Evolutionary conservation across 1,140 invertebrate species (phyloP).

Genomic region (Lordiphosa collinella): DNA sequence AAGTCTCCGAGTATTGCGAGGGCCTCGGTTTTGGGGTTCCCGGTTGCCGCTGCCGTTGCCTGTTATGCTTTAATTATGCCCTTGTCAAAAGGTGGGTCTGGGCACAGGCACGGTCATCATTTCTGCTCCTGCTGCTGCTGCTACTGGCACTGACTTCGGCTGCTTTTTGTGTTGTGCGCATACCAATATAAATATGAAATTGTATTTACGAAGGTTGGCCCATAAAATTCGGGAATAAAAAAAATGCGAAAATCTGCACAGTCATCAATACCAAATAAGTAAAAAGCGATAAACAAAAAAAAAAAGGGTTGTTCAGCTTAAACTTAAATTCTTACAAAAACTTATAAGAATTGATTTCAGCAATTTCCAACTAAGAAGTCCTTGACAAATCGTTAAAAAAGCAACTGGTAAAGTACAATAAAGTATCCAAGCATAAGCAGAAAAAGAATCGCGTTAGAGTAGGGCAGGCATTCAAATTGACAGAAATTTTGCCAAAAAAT

Average conservation of each 20-base stretch:
- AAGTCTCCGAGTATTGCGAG: conserved; percentile 1
- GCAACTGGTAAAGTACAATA: too few species aligned
- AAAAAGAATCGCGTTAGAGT: too few species aligned
- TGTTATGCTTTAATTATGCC: conserved; percentile 75
- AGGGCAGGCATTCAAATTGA: too few species aligned
- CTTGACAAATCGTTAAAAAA: too few species aligned
- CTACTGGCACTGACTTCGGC: conserved; percentile 16
- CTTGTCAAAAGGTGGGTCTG: conserved; percentile 69
- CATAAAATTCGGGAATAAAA: conserved; percentile 38
- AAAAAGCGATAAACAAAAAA: too few species aligned
- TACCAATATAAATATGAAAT: conserved; percentile 37
- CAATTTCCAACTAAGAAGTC: too few species aligned
- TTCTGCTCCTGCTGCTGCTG: conserved; percentile 21
- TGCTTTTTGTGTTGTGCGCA: conserved; percentile 32
- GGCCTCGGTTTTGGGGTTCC: conserved; percentile 2
- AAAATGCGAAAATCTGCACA: conserved; percentile 33
- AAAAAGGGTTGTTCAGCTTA: not conserved
- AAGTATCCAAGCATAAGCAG: too few species aligned
- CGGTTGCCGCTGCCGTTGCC: conserved; percentile 15
- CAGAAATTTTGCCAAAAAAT: too few species aligned
- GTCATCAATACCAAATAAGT: conserved; percentile 30
- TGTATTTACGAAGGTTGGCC: conserved; percentile 22
- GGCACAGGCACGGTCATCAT: conserved; percentile 14
- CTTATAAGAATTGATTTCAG: not conserved
- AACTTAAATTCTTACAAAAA: not conserved